Evolutionary conservation across 2,888 invertebrate species (phyloP).

Genomic region (Drosophila mercatorum): DNA sequence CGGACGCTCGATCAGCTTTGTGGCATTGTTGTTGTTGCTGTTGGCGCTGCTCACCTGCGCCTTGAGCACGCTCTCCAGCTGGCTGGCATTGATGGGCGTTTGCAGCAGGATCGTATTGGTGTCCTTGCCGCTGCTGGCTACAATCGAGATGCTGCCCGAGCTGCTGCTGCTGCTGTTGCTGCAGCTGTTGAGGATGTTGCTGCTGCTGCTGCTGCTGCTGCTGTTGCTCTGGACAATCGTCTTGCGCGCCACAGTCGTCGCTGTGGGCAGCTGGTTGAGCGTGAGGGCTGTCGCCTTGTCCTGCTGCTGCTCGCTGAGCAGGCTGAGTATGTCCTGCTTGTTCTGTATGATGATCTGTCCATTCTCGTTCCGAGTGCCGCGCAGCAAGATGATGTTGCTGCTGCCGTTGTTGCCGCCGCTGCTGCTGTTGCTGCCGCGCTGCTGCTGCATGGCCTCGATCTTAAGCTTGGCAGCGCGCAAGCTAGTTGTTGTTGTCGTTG

Average conservation of each 20-base stretch:
- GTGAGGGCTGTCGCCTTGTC: constrained; percentile 77
- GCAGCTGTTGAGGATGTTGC: constrained; percentile 36
- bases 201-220: constrained; percentile 73
- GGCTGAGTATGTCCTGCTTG: constrained; percentile 84
- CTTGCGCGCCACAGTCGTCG: constrained; percentile 82
- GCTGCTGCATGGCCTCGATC: constrained; percentile 79
- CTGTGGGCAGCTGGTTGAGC: constrained; percentile 80
- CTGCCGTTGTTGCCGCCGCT: constrained; percentile 62
- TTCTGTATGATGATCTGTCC: constrained; percentile 85
- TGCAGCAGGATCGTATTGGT: constrained; percentile 83
- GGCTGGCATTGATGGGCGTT: constrained; percentile 84
- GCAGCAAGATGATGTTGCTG: constrained; percentile 84
- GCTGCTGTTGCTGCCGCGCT: constrained; percentile 58
- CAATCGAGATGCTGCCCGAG: constrained; percentile 55
- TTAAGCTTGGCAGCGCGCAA: constrained; percentile 69
- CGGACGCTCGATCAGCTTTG: constrained; percentile 72
- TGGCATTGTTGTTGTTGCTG: constrained; percentile 36
- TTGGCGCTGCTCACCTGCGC: constrained; percentile 48
- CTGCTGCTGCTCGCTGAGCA: constrained; percentile 82
- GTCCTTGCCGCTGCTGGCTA: constrained; percentile 62
- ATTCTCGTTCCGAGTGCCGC: constrained; percentile 85
- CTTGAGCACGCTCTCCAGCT: constrained; percentile 82
- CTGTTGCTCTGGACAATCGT: constrained; percentile 75
- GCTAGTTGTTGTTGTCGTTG: constrained; percentile 58
- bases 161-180: constrained; percentile 24